Evolutionary conservation across 92 coral and sea anemone species (phyloP).

Genomic region (Plumapathes pennacea): DNA sequence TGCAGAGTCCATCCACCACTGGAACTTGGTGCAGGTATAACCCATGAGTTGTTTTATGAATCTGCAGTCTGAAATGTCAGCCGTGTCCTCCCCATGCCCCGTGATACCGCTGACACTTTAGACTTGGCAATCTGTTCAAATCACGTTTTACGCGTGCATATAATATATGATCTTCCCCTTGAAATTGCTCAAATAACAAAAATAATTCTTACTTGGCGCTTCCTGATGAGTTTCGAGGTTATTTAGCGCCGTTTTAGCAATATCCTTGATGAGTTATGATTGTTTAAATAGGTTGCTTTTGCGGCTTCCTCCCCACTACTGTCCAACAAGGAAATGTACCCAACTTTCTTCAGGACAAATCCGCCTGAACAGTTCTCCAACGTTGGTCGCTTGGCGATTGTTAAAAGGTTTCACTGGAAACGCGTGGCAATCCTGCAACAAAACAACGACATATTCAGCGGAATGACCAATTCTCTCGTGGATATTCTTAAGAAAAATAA

Average conservation of each 20-base stretch:
- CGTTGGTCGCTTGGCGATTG: constrained; percentile 63
- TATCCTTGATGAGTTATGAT: too few relatives aligned
- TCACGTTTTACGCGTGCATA: too few relatives aligned
- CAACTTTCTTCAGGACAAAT: constrained; percentile 65
- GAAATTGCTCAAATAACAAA: too few relatives aligned
- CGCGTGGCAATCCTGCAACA: constrained; percentile 66
- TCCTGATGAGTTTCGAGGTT: too few relatives aligned
- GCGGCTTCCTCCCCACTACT: constrained; percentile 61
- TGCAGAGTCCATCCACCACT: constrained; percentile 66
- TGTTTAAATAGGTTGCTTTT: constrained; percentile 73
- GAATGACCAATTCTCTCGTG: constrained; percentile 62
- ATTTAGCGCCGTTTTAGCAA: too few relatives aligned
- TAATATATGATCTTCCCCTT: too few relatives aligned
- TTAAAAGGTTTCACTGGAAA: constrained; percentile 65
- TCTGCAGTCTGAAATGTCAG: too few relatives aligned
- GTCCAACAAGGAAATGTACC: constrained; percentile 41
- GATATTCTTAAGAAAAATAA: constrained; percentile 44
- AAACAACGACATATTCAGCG: constrained; percentile 74
- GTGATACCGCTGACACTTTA: too few relatives aligned
- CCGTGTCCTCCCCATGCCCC: too few relatives aligned
- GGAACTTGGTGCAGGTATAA: constrained; percentile 65
- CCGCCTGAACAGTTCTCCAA: constrained; percentile 64
- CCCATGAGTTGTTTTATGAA: too few relatives aligned
- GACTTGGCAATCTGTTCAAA: too few relatives aligned
- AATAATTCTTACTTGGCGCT: too few relatives aligned